Evolutionary conservation across 2,888 invertebrate genomes (phyloP).

Genomic region (Aphidius colemani): DNA sequence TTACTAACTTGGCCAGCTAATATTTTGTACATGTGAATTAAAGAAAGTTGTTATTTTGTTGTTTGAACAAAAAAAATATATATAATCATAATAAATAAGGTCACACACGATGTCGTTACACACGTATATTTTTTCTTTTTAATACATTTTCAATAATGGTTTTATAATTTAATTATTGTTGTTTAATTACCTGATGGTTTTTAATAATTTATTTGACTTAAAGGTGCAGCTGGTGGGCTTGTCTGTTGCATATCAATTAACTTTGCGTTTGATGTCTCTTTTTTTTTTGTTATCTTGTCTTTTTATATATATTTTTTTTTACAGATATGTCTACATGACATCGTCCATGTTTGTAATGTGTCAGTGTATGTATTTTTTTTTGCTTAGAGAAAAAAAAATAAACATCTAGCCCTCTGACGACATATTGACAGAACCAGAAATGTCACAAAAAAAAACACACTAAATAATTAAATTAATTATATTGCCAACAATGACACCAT

Average conservation of each 20-base stretch:
- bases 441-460: background rate
- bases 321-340: background rate
- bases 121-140: too few species aligned
- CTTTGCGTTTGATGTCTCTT: background rate
- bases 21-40: too few species aligned
- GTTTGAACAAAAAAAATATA: too few species aligned
- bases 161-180: background rate
- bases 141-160: too few species aligned
- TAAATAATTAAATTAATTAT: background rate
- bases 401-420: background rate
- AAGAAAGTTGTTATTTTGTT: too few species aligned
- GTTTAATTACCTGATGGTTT: background rate
- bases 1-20: too few species aligned
- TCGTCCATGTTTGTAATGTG: background rate
- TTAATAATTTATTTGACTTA: background rate
- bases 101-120: too few species aligned
- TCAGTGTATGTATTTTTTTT: conserved; percentile 1
- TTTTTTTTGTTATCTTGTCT: background rate
- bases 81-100: too few species aligned
- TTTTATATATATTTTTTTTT: too few species aligned
- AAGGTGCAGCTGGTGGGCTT: background rate
- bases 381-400: background rate
- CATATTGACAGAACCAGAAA: background rate
- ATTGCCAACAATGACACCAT: conserved; percentile 4
- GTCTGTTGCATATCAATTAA: conserved; percentile 13